Base-by-base conservation (phyloP, 2,888 invertebrate species). In the Deladenus siricidicola region DNA sequence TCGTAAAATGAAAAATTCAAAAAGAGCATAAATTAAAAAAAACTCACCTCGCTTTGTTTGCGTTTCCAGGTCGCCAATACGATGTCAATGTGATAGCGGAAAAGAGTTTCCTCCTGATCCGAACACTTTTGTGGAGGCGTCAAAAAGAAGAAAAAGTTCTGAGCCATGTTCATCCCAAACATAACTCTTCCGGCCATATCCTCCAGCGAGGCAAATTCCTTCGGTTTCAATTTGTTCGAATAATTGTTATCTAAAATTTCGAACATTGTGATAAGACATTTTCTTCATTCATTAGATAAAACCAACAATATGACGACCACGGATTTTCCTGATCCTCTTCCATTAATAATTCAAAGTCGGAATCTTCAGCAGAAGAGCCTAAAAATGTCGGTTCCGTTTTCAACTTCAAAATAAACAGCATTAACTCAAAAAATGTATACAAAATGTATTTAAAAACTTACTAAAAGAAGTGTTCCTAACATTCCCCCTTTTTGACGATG, bases 101-200 rank as follows among this genome's bases (percentile, higher is more conserved):
- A 73, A 10, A 72, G 57, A 19, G 63, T 62, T 47, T 66, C 64
- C 49, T 72, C 72, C 39, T 65, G 65, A 19, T 71, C 72, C 10
- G 63, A 63, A 6, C 62, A 49, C 30, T 42, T 39, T 26, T 56
- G 29, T 19, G 64, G 56, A 29, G 60, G 43, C 8, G 43, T 49
- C 1, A 65, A 48, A 29, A 63, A 64, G 6, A 66, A 44, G 50
- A 71, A 70, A 19, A 70, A 42, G 45, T 62, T 60, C 10, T 63
- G 48, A 10, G 63, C 56, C 24, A 59, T 60, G 28, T 67, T 62
- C 52, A 72, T 51, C 10, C 65, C 68, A 43, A 66, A 66, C 3
- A 61, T 23, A 1, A 72, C 58, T 23, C 72, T 57, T 19, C 59
- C 48, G 2, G 64, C 57, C 10, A 73, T 64, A 47, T 63, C 64